Base-by-base conservation (phyloP, 2,797 vertebrate species). In the Trichosurus vulpecula region DNA sequence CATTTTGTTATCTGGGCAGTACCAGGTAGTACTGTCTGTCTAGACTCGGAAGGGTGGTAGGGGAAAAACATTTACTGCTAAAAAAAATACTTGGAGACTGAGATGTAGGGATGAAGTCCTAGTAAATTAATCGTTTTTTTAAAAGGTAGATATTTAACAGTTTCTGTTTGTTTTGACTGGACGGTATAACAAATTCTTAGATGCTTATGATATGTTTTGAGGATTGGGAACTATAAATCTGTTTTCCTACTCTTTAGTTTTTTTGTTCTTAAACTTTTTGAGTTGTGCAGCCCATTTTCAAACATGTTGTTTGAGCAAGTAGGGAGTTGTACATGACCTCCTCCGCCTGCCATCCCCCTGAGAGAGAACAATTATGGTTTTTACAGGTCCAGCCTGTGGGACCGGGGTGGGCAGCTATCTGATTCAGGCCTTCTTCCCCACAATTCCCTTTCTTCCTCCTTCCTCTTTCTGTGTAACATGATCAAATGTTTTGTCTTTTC, bases 1-100 rank as follows among this genome's bases (percentile, higher is more conserved):
- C 25, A 57, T 91, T 94, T 94, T 94, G 91, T 96, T 54, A 90
- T 91, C 41, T 91, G 54, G 93, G 66, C 52, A 91, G 90, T 93
- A n/a, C 41, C 90, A 87, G 93, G 66, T 54, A 92, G 87, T 93
- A n/a, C 41, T 95, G n/a, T 81, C 52, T 94, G 12, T 93, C 61
- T 35, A 87, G 53, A 29, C 47, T 53, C 90, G 30, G n/a, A 14
- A 9, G 92, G 31, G 10, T 54, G 10, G 30, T 95, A 54, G 54
- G 19, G 91, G 22, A 89, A 95, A 95, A 47, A 27, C 41, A 81
- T 47, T 47, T 47, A 47, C 22, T 47, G 41, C 41, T 81, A 14
- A 47, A 47, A 87, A 87, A 47, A 81, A 25, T 47, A 87, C 47
- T 87, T 87, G 41, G 41, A 51, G 22, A 47, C 41, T 87, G 41